A percentile compares a stretch with the other conserved stretches of the same genome.
Conservation (phyloP, 2,797 vertebrate species). For the Diglossa cyanea region DNA sequence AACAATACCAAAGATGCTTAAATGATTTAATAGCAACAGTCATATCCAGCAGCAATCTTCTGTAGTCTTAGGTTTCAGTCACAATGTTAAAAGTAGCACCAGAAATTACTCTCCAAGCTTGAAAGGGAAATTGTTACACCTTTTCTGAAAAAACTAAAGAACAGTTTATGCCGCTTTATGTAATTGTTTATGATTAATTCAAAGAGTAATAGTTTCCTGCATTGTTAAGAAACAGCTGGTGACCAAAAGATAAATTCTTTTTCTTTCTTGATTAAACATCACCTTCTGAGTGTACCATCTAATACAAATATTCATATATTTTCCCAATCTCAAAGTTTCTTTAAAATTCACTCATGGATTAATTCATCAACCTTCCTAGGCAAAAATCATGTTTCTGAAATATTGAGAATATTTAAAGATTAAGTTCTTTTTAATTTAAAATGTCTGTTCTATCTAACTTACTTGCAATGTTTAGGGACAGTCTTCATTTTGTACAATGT, state of each 20-base stretch:
- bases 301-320: not conserved
- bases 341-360: not conserved
- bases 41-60: not conserved
- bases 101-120: not conserved
- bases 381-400: conserved; percentile 5
- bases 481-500: not conserved
- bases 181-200: not conserved
- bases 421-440: not conserved
- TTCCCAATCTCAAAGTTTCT: not conserved
- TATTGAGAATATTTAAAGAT: conserved; percentile 2
- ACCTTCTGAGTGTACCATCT: not conserved
- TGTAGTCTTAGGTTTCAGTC: not conserved
- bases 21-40: not conserved
- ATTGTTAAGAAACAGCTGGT: not conserved
- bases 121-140: not conserved
- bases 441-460: not conserved
- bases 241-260: not conserved
- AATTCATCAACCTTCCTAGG: not conserved
- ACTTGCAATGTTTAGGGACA: not conserved
- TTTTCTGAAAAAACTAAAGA: not conserved
- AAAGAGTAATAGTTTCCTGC: not conserved
- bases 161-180: not conserved
- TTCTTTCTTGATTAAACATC: not conserved
- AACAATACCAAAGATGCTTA: not conserved
- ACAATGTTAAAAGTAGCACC: not conserved